A percentile compares a stretch with the other conserved stretches of the same genome.
phyloP scores from a whole-genome alignment of 2,113 vertebrate genomes.

The Cebidichthys violaceus region DNA sequence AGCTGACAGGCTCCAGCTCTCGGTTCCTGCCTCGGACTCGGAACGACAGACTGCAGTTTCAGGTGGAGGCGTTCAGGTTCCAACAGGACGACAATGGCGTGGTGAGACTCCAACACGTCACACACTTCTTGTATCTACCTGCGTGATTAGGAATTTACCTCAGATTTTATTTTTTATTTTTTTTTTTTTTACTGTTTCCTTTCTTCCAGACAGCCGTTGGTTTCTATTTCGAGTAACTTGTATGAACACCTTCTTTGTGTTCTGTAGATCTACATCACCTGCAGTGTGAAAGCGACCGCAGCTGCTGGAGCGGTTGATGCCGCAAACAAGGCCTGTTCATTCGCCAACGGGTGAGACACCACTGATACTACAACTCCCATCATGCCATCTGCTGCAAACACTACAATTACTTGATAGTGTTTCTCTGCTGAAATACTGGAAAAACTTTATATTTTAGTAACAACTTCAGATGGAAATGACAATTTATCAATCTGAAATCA shows the following conservation, averaged over 20 bases:
- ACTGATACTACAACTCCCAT: slow-evolving; percentile 11
- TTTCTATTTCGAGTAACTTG: neutral
- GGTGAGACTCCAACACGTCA: slow-evolving; percentile 34
- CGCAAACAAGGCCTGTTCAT: slow-evolving; percentile 75
- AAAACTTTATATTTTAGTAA: too few relatives aligned
- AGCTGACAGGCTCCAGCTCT: slow-evolving; percentile 67
- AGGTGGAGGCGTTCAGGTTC: slow-evolving; percentile 75
- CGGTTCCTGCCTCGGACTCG: slow-evolving; percentile 60
- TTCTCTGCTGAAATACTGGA: too few relatives aligned
- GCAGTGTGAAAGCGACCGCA: slow-evolving; percentile 58
- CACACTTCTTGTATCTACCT: neutral
- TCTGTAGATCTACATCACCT: slow-evolving; percentile 73
- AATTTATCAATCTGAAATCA: neutral
- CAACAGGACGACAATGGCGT: slow-evolving; percentile 45
- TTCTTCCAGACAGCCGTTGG: too few relatives aligned
- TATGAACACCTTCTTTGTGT: neutral
- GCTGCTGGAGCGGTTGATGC: slow-evolving; percentile 9
- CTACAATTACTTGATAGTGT: neutral
- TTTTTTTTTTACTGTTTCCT: neutral
- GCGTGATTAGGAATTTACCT: neutral
- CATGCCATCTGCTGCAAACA: neutral
- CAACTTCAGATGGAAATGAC: neutral
- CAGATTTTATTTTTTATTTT: too few relatives aligned
- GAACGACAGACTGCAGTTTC: slow-evolving; percentile 61
- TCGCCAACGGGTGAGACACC: slow-evolving; percentile 57